A percentile compares a stretch with the other conserved stretches of the same genome.
phyloP scores from a whole-genome alignment of 2,113 vertebrate species.

The Leptodactylus fuscus region DNA sequence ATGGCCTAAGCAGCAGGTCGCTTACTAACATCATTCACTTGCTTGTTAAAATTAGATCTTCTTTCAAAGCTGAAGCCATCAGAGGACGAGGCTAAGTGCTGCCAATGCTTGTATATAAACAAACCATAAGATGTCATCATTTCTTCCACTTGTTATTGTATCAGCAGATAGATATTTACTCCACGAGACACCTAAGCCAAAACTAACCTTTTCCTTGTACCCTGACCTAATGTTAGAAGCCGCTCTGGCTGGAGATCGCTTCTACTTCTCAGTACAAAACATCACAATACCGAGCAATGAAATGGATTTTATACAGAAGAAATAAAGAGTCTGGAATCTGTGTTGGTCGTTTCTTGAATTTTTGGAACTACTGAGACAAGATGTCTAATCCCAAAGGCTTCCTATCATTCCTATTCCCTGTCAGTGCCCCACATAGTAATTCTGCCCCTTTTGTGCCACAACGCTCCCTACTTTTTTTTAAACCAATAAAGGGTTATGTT shows the following conservation, averaged over 20 bases:
- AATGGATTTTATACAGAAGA: no score
- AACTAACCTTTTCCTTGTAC: constrained; percentile 16
- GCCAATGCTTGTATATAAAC: constrained; percentile 28
- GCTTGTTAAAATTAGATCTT: constrained; percentile 1
- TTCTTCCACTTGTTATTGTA: constrained; percentile 43
- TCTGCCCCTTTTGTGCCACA: no score
- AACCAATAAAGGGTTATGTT: no score
- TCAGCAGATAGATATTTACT: constrained; percentile 19
- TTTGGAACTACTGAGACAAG: no score
- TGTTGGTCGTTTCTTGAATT: no score
- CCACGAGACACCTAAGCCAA: background rate
- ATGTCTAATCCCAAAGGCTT: no score
- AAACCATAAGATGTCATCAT: constrained; percentile 16
- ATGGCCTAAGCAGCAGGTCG: background rate
- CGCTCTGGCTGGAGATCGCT: background rate
- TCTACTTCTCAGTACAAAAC: no score
- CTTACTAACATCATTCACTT: constrained; percentile 18
- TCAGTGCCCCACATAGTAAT: no score
- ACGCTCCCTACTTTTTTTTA: no score
- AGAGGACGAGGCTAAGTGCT: background rate
- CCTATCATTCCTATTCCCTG: no score
- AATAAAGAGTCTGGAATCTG: no score
- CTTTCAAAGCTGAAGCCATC: background rate
- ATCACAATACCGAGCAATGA: no score
- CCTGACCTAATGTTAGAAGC: background rate